phyloP scores from a whole-genome alignment of 2,113 vertebrate genomes.

The Sturnira hondurensis region DNA sequence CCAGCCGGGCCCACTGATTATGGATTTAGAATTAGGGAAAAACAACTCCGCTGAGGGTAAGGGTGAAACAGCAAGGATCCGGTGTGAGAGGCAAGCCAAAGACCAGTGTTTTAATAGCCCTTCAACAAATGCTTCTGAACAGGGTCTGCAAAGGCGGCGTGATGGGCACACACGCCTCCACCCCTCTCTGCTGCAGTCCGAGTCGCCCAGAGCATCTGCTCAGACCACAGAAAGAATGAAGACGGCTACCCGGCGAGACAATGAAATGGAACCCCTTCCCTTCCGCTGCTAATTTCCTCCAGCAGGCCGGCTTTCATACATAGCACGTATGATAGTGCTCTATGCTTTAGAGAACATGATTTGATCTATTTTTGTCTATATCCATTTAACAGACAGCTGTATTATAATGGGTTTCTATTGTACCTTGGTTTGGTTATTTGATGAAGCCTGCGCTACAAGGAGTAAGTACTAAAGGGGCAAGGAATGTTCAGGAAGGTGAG shows the following conservation, averaged over 20 bases:
- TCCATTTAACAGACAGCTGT: not conserved
- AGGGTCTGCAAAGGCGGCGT: not conserved
- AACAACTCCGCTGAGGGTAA: not conserved
- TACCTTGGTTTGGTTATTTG: not conserved
- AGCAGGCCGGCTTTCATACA: not conserved
- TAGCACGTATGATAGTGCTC: not conserved
- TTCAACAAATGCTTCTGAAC: not conserved
- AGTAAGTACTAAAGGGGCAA: not conserved
- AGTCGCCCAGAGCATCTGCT: not conserved
- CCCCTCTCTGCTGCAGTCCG: fast-evolving
- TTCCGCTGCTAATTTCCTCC: not conserved
- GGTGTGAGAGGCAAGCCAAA: not conserved
- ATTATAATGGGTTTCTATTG: not conserved
- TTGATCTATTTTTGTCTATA: constrained; percentile 2
- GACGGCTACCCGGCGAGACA: not conserved
- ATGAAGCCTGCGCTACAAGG: not conserved
- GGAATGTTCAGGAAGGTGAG: not conserved
- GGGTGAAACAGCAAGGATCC: not conserved
- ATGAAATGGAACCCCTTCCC: not conserved
- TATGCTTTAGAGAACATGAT: not conserved
- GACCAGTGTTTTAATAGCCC: not conserved
- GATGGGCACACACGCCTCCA: not conserved
- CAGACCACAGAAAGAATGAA: not conserved
- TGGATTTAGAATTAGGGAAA: not conserved
- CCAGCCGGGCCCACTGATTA: not conserved